Conservation (phyloP, 30 jellyfish, hydroid and myxozoan species). For the Haliclystus octoradiatus region DNA sequence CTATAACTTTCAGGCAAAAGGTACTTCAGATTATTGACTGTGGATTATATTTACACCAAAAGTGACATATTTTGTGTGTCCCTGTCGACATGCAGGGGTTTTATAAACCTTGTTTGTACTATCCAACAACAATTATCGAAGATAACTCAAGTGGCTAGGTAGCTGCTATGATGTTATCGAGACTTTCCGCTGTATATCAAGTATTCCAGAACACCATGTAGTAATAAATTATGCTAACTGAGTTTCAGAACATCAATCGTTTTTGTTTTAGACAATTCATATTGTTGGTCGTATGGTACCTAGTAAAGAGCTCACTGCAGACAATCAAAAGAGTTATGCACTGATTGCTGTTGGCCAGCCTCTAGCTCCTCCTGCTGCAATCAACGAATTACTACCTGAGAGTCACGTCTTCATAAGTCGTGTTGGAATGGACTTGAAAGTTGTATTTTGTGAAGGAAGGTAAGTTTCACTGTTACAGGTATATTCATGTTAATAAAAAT, state of each 20-base stretch:
- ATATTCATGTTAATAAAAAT: too few species aligned
- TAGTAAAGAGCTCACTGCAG: constrained; percentile 6
- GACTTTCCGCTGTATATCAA: too few species aligned
- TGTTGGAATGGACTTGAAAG: constrained; percentile 32
- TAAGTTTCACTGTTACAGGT: constrained; percentile 5
- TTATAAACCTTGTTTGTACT: too few species aligned
- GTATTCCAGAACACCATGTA: too few species aligned
- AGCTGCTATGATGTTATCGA: background rate
- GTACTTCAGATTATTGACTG: too few species aligned
- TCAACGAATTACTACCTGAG: constrained; percentile 23
- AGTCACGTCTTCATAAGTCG: constrained; percentile 31
- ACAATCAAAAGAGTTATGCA: constrained; percentile 5
- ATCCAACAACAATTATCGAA: background rate
- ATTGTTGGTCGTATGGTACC: constrained; percentile 32
- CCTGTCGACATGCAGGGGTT: too few species aligned
- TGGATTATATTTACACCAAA: too few species aligned
- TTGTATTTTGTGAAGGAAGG: constrained; percentile 42
- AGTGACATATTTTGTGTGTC: too few species aligned
- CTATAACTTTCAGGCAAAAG: too few species aligned
- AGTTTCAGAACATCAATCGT: too few species aligned
- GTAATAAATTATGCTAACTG: too few species aligned
- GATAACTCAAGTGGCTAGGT: background rate
- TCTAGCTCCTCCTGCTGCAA: constrained; percentile 30
- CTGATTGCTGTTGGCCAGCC: constrained; percentile 45
- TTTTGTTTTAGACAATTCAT: constrained; percentile 14